These are phyloP conservation scores for Caenorhabditis briggsae DNA, from an alignment of 1,140 invertebrate species.

Conservation along the genomic window DNA sequence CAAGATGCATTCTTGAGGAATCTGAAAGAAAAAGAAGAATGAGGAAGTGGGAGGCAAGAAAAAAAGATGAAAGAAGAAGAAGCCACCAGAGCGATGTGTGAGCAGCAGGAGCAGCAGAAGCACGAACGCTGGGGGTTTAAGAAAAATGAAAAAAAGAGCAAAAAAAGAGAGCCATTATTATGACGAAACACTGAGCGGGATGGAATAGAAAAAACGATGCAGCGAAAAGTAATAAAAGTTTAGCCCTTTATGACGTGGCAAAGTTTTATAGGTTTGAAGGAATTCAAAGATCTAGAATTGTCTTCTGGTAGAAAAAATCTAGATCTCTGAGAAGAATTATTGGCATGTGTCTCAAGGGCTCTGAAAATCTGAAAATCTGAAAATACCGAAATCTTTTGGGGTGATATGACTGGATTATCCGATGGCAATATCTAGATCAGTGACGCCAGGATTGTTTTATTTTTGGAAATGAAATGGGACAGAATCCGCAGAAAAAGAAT, in stretches of 20 bases:
- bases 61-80: not conserved
- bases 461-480: not conserved
- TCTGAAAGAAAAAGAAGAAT: not conserved
- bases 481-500: too few species aligned
- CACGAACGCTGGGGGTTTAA: not conserved
- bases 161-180: conserved; percentile 41
- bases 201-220: not conserved
- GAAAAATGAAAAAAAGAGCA: not conserved
- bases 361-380: too few species aligned
- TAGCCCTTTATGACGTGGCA: conserved; percentile 24
- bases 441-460: not conserved
- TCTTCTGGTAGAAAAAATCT: not conserved
- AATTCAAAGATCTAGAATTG: not conserved
- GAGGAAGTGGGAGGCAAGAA: not conserved
- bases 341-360: too few species aligned
- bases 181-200: not conserved
- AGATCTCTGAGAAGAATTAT: not conserved
- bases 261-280: not conserved
- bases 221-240: conserved; percentile 33
- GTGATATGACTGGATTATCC: too few species aligned
- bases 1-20: not conserved
- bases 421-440: not conserved
- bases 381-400: too few species aligned
- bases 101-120: not conserved
- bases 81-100: not conserved